Evolutionary conservation across 2,113 vertebrate species (phyloP).

Genomic region (Argyrosomus japonicus): DNA sequence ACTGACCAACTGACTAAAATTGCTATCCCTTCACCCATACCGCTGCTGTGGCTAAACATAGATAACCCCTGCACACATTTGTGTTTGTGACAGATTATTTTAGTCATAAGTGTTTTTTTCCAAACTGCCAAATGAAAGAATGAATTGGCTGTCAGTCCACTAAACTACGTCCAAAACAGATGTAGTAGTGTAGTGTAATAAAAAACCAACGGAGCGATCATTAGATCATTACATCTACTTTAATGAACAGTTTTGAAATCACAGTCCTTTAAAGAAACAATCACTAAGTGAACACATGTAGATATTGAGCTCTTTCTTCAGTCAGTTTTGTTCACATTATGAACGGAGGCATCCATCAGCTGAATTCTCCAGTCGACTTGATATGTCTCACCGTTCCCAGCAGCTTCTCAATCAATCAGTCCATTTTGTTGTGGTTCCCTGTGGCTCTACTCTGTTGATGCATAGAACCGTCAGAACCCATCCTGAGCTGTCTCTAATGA

Average conservation of each 20-base stretch:
- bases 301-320: slow-evolving; percentile 35
- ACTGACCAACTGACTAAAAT: slow-evolving; percentile 1
- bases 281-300: slow-evolving; percentile 55
- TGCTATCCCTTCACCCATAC: slow-evolving; percentile 20
- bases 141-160: slow-evolving; percentile 33
- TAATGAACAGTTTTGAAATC: slow-evolving; percentile 27
- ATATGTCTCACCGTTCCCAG: slow-evolving; percentile 58
- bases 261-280: slow-evolving; percentile 1
- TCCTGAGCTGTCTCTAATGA: slow-evolving; percentile 68
- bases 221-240: slow-evolving; percentile 33
- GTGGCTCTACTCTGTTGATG: slow-evolving; percentile 63
- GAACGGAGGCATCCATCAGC: slow-evolving; percentile 60
- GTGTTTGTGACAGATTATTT: slow-evolving; percentile 38
- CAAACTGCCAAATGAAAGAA: slow-evolving; percentile 37
- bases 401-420: slow-evolving; percentile 73
- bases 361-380: slow-evolving; percentile 42
- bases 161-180: slow-evolving; percentile 37
- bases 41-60: slow-evolving; percentile 7
- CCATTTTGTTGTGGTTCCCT: slow-evolving; percentile 68
- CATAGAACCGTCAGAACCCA: slow-evolving; percentile 61
- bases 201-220: slow-evolving; percentile 23
- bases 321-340: slow-evolving; percentile 46
- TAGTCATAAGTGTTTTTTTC: slow-evolving; percentile 29
- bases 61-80: slow-evolving; percentile 25
- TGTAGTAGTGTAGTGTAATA: not conserved